Percentiles rank a stretch among this genome's conserved stretches.
phyloP scores from a whole-genome alignment of 2,797 vertebrate genomes.

The Scleropages formosus region DNA sequence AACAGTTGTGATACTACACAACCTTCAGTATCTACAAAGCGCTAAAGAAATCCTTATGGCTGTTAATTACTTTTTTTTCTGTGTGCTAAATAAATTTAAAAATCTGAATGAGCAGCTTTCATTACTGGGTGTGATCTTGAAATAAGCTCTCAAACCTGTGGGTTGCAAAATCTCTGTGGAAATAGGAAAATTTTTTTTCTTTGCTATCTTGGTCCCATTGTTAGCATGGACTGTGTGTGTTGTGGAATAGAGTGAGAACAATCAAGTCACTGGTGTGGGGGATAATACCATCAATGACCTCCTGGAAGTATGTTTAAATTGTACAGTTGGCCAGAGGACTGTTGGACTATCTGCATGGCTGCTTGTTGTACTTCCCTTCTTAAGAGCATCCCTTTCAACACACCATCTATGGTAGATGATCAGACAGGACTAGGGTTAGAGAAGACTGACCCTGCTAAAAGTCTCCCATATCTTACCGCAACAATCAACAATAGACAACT shows the following conservation, averaged over 20 bases:
- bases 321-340: conserved; percentile 40
- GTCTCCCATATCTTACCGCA: conserved; percentile 24
- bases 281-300: conserved; percentile 39
- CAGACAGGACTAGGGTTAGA: neutral
- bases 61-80: too few species aligned
- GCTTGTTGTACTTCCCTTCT: too few species aligned
- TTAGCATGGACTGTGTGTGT: neutral
- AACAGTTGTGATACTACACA: too few species aligned
- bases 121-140: conserved; percentile 1
- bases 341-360: conserved; percentile 50
- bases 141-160: conserved; percentile 15
- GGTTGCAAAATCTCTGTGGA: neutral
- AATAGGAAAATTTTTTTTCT: neutral
- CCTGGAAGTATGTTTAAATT: conserved; percentile 50
- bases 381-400: too few species aligned
- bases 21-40: too few species aligned
- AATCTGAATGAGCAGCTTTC: conserved; percentile 21
- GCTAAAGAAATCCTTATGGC: too few species aligned
- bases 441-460: conserved; percentile 36
- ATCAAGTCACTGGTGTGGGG: conserved; percentile 33
- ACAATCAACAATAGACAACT: conserved; percentile 3
- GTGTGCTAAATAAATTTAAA: too few species aligned
- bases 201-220: neutral
- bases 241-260: conserved; percentile 13
- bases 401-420: too few species aligned